Base-by-base conservation (phyloP, 2,888 invertebrate genomes). In the Microctonus hyperodae region DNA sequence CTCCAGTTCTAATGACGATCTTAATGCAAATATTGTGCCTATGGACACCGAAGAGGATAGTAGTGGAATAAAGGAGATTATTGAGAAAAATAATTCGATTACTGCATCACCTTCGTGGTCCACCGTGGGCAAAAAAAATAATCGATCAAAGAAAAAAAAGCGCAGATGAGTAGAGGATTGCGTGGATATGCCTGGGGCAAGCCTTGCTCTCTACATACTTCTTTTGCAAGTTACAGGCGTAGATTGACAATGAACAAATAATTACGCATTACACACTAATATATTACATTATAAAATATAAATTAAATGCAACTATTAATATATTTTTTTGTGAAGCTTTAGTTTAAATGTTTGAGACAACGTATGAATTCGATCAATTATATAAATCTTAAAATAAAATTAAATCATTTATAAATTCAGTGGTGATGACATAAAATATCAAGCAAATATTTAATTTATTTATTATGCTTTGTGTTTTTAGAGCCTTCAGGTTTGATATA, bases 101-200 rank as follows among this genome's bases (percentile, higher is more conserved):
- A 70, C 69, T 40, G 65, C 69, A 4, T 73, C 69, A 16, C 67
- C 73, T 2, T 70, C 70, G 48, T 70, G 67, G 60, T 69, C 69
- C 13, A 57, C 69, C 70, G 67, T 73, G 64, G 53, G 72, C 48
- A 83, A 80, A 72, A 83, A 82, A 73, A 73, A 74, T 73, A 76
- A 72, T 69, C 76, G 80, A 65, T 81, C 79, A 53, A 83, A 80
- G 71, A 84, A 83, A 70, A 84, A 83, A 78, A 83, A 79, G 73
- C 83, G 81, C 68, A 83, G 83, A 83, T 83, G 83, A 83, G 83
- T 83, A 77, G 81, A 83, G 83, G 82, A 83, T 74, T 83, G 83
- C 76, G 81, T 83, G 78, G 82, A 83, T 77, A 82, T 83, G 76
- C 83, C 79, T 72, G 78, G 79, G 75, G 83, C 83, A 71, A 80